Evolutionary conservation across 1,140 invertebrate species (phyloP).

Genomic region (Drepana arcuata): DNA sequence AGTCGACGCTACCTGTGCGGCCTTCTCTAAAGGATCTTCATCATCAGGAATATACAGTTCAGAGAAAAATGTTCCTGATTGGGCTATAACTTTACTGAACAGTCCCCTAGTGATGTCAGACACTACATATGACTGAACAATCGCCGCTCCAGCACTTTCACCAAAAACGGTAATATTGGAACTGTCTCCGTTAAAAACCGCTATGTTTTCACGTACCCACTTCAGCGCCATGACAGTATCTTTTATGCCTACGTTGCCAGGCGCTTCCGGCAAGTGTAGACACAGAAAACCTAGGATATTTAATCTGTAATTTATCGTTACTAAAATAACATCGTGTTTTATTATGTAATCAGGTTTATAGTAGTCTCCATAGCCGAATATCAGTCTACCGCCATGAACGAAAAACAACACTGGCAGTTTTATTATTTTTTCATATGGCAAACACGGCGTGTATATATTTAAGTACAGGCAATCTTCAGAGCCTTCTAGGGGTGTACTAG

Average conservation of each 20-base stretch:
- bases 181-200: conserved; percentile 80
- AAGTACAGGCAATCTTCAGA: conserved; percentile 65
- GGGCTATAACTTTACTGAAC: conserved; percentile 63
- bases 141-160: conserved; percentile 81
- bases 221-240: conserved; percentile 73
- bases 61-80: conserved; percentile 76
- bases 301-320: conserved; percentile 80
- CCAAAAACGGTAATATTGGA: conserved; percentile 81
- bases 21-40: conserved; percentile 45
- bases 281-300: conserved; percentile 78
- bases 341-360: conserved; percentile 77
- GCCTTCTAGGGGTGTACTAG: conserved; percentile 48
- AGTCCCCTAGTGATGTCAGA: conserved; percentile 76
- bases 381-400: conserved; percentile 73
- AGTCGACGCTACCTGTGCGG: conserved; percentile 33
- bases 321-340: conserved; percentile 77
- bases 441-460: conserved; percentile 55
- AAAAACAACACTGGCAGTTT: conserved; percentile 71
- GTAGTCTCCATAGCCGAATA: conserved; percentile 66
- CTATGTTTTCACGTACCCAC: conserved; percentile 66
- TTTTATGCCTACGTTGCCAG: conserved; percentile 78
- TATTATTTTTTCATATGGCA: conserved; percentile 32
- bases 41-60: conserved; percentile 65
- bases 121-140: conserved; percentile 77
- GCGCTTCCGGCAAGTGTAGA: conserved; percentile 69